Evolutionary conservation across 1,140 invertebrate species (phyloP), one percentile per base, ranked within the genome.

Genomic region (Drosophila truncata): DNA sequence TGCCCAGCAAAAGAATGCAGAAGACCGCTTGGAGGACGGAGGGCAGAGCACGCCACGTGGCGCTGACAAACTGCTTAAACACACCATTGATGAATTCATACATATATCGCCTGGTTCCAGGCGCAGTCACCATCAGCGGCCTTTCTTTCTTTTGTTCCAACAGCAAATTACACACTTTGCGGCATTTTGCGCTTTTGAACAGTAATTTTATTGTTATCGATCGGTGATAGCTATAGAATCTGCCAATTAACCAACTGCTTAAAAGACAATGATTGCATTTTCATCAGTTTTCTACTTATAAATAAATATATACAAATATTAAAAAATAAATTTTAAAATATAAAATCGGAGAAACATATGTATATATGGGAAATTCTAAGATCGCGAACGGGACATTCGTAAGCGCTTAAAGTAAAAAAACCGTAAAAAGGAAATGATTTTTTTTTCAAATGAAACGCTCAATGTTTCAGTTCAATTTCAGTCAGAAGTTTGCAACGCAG

Each of bases 61-160:
- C 85, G 63, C 86, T 90, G 85, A 90, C 85, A 90, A 90, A 90
- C 86, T 90, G 85, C 85, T 90, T 90, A 90, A 90, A 86, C 86
- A 91, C 85, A 80, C 85, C 70, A 73, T 67, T 81, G 84, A 88
- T 88, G 81, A 85, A 88, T 88, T 88, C 78, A 81, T 87, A 82
- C 71, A 80, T 84, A 81, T 81, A 80, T 42, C 31, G 60, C 47
- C 60, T 72, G 69, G 61, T 59, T 27, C 27, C 33, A 20, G 61
- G 72, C 62, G 72, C 62, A 55, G 52, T 55, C 61, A 71, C 20
- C 49, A 50, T 42, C 54, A 33, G 25, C 31, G 37, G 33, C 33
- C 46, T 10, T 46, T 52, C 20, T 50, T 52, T 47, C 46, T 52
- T 54, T 64, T 67, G 46, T 52, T 64, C 52, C 35, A 31, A 72